Percentiles rank a stretch among this genome's conserved stretches.
Evolutionary conservation across 92 coral and sea anemone genomes (phyloP).

Genomic region (Phymanthus crucifer): DNA sequence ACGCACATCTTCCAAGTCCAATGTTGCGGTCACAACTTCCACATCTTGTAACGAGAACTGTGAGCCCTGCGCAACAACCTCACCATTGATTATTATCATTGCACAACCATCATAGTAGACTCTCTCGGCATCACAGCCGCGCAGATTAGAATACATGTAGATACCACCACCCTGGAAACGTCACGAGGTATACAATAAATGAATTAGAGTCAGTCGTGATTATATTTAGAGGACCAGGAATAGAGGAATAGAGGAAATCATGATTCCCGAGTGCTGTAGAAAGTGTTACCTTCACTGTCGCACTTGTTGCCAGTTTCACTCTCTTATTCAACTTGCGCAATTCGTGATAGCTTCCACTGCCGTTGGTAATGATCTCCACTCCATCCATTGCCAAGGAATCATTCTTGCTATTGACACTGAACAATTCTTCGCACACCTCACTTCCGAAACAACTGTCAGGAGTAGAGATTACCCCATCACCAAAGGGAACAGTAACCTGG

Average conservation of each 20-base stretch:
- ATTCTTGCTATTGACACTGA: slow-evolving; percentile 60
- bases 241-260: too few relatives aligned
- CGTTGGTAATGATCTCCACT: slow-evolving; percentile 88
- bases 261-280: neutral
- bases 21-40: slow-evolving; percentile 96
- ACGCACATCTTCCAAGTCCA: slow-evolving; percentile 87
- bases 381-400: slow-evolving; percentile 88
- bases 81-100: slow-evolving; percentile 84
- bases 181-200: too few relatives aligned
- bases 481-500: slow-evolving; percentile 91
- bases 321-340: slow-evolving; percentile 75
- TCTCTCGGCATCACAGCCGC: slow-evolving; percentile 98
- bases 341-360: slow-evolving; percentile 88
- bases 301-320: slow-evolving; percentile 65
- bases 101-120: slow-evolving; percentile 95
- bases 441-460: slow-evolving; percentile 88
- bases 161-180: slow-evolving; percentile 82
- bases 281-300: slow-evolving; percentile 74
- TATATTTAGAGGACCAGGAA: too few relatives aligned
- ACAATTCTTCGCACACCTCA: slow-evolving; percentile 90
- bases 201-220: too few relatives aligned
- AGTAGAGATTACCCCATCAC: slow-evolving; percentile 91
- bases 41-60: slow-evolving; percentile 92
- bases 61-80: slow-evolving; percentile 87
- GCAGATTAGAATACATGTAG: slow-evolving; percentile 86